Evolutionary conservation across 2,113 vertebrate species (phyloP), one percentile per base, ranked within the genome.

Genomic region (Ciconia maguari): DNA sequence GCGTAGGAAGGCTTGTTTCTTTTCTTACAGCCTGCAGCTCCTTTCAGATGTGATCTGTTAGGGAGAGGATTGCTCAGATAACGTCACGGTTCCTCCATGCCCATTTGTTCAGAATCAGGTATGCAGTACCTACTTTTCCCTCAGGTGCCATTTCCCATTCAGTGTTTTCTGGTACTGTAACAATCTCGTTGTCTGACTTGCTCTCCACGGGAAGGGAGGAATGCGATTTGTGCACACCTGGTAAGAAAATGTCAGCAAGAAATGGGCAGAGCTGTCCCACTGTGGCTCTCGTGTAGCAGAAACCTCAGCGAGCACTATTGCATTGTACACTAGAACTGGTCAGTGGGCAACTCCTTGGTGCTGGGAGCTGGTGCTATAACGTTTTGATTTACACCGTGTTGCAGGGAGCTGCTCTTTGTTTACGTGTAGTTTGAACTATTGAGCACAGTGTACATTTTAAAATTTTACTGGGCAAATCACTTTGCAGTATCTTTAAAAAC

Each of bases 341-440:
- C 96, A 86, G 66, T 44, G 83, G 94, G 94, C 70, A 87, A 97
- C 96, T 91, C 95, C 93, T 75, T 70, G 97, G 97, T 98, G 98
- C 98, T 98, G 96, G 96, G 96, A 96, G 95, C 89, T 83, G 96
- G 97, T 97, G 98, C 97, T 98, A 89, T 86, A 89, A 97, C 21
- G 49, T 93, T 81, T 80, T 64, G 83, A 96, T 90, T 92, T 93
- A 94, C 92, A 93, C 74, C 89, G 81, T 60, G 71, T 95, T 74
- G 94, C 96, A 96, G 96, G 96, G 94, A 96, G 93, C 87, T 89
- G 94, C 82, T 96, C 49, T 85, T 96, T 69, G 94, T 90, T 97
- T 97, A 91, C 18, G 22, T 94, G 96, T 93, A 71, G 93, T 96
- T 97, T 91, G 75, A 83, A 91, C 90, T 96, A 25, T 86, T 85